Conservation (phyloP, 2,888 invertebrate species). For the Phymatocera aterrima region DNA sequence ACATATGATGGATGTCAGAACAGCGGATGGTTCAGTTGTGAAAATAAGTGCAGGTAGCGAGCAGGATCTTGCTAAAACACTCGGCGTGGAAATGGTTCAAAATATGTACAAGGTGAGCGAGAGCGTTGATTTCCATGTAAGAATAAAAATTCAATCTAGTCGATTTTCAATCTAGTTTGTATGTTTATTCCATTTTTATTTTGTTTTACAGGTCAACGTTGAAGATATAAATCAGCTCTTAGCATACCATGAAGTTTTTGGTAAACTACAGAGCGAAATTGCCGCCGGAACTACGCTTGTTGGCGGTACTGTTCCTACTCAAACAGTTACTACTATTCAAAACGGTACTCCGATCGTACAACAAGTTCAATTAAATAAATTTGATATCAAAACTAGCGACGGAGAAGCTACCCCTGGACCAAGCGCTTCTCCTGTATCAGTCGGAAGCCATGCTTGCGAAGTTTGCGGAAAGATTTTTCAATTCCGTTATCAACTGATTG, state of each 20-base stretch:
- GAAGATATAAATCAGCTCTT: conserved; percentile 90
- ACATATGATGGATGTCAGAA: conserved; percentile 80
- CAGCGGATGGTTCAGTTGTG: conserved; percentile 84
- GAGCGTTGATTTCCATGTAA: neutral
- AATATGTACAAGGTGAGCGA: conserved; percentile 84
- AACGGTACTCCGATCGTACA: conserved; percentile 71
- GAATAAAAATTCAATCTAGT: neutral
- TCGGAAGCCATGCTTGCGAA: conserved; percentile 86
- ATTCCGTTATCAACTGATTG: conserved; percentile 91
- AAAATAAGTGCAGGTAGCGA: conserved; percentile 83
- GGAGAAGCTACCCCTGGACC: conserved; percentile 72
- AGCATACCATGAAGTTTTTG: conserved; percentile 91
- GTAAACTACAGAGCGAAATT: conserved; percentile 80
- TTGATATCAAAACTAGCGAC: conserved; percentile 70
- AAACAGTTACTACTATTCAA: conserved; percentile 72
- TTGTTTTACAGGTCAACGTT: conserved; percentile 78
- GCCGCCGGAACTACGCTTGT: conserved; percentile 75
- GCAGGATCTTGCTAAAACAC: conserved; percentile 79
- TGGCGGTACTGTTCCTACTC: conserved; percentile 71
- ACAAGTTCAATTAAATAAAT: conserved; percentile 73
- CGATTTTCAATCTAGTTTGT: neutral
- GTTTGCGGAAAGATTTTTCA: conserved; percentile 92
- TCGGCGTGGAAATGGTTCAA: conserved; percentile 85
- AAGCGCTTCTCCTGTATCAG: conserved; percentile 79
- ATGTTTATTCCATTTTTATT: conserved; percentile 14